Conservation (phyloP, 2,797 vertebrate genomes). For the Gobionotothen gibberifrons region DNA sequence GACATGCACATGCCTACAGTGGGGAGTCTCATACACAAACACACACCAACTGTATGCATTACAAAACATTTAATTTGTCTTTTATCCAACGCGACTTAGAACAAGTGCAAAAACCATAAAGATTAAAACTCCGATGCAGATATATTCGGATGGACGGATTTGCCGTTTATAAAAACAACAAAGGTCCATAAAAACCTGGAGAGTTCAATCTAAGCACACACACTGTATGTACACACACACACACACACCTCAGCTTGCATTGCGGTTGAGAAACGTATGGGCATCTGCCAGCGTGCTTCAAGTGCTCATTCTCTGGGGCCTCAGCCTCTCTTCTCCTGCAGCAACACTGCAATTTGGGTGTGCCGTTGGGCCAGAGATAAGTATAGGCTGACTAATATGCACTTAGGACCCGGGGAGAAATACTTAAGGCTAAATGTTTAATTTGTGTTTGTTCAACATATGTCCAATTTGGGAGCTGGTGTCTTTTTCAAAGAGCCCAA, state of each 20-base stretch:
- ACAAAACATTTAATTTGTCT: too few relatives aligned
- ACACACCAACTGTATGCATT: too few relatives aligned
- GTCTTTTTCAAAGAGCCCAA: constrained; percentile 70
- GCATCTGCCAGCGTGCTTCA: constrained; percentile 65
- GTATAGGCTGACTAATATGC: constrained; percentile 81
- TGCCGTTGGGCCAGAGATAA: constrained; percentile 78
- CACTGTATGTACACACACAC: constrained; percentile 44
- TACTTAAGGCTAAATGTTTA: constrained; percentile 79
- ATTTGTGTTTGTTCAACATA: constrained; percentile 81
- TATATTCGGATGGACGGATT: too few relatives aligned
- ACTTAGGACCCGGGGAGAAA: constrained; percentile 76
- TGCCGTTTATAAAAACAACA: background rate
- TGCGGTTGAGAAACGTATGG: constrained; percentile 58
- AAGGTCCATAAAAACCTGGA: constrained; percentile 15
- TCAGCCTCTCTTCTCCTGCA: constrained; percentile 75
- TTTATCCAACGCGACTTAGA: too few relatives aligned
- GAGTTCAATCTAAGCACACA: background rate
- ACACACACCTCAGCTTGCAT: constrained; percentile 56
- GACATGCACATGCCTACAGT: constrained; percentile 8
- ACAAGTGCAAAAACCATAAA: too few relatives aligned
- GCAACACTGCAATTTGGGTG: constrained; percentile 80
- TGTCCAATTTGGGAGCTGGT: constrained; percentile 73
- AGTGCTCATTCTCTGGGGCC: constrained; percentile 64
- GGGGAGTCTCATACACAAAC: background rate
- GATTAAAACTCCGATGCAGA: too few relatives aligned